Evolutionary conservation across 2,113 vertebrate genomes (phyloP).

Genomic region (Uropsilus gracilis): DNA sequence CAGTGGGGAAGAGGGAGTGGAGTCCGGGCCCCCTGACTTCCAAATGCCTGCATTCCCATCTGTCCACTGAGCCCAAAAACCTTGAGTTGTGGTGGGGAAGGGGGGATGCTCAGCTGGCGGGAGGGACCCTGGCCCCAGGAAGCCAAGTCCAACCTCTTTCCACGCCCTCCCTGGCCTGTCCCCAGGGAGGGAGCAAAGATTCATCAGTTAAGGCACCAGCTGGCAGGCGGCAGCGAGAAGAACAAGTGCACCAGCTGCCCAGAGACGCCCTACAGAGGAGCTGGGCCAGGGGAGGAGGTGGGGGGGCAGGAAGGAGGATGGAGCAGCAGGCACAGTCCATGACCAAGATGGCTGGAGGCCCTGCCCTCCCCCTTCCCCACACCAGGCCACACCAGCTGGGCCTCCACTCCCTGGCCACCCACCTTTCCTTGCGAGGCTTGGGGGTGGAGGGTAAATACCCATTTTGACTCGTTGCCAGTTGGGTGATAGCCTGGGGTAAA

Average conservation of each 20-base stretch:
- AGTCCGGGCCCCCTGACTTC: background rate
- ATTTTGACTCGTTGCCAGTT: background rate
- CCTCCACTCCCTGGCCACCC: background rate
- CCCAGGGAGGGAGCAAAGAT: slow-evolving; percentile 68
- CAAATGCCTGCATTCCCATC: background rate
- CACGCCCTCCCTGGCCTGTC: slow-evolving; percentile 36
- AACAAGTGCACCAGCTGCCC: slow-evolving; percentile 67
- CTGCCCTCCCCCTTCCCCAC: background rate
- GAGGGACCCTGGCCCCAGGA: background rate
- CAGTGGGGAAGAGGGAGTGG: background rate
- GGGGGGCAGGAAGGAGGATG: background rate
- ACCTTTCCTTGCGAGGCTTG: background rate
- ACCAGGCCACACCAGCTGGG: slow-evolving; percentile 29
- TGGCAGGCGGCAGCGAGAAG: slow-evolving; percentile 53
- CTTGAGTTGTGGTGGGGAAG: background rate
- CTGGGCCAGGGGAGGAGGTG: slow-evolving; percentile 45
- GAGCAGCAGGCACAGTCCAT: slow-evolving; percentile 28
- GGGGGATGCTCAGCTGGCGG: background rate
- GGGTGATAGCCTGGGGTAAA: slow-evolving; percentile 13
- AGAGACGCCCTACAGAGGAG: slow-evolving; percentile 56
- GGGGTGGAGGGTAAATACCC: background rate
- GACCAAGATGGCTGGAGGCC: slow-evolving; percentile 44
- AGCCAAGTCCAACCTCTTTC: slow-evolving; percentile 13
- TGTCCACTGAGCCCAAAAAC: background rate
- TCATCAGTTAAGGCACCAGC: slow-evolving; percentile 69